Evolutionary conservation across 2,797 vertebrate species (phyloP), one percentile per base, ranked within the genome.

Genomic region (Poliocrania exsul): DNA sequence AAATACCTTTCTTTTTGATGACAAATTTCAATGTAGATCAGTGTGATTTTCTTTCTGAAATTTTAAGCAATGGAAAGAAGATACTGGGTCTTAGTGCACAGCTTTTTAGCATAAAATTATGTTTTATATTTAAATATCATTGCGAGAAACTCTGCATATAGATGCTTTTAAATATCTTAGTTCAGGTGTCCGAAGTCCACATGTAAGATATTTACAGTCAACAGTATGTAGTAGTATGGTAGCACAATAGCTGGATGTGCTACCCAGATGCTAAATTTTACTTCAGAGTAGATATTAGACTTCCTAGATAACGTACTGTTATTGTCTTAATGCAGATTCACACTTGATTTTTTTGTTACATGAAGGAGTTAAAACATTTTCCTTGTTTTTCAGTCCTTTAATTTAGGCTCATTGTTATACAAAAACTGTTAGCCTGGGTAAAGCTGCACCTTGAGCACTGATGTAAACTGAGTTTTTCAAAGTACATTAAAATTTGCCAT

Each of bases 401-500:
- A 98, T 98, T 98, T 98, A 97, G 97, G 97, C 97, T 98, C 98
- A 98, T 98, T 98, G 98, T 98, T 98, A 98, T 98, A 98, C 98
- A 98, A 98, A 98, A 98, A 98, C 97, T 98, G 99, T 99, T 98
- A 99, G 98, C 98, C 98, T 99, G 98, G 98, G 98, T 98, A 98
- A 98, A 98, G 98, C 98, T 97, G 98, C 98, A 98, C 98, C 98
- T 98, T 98, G 98, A 98, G 98, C 98, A 98, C 98, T 98, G 98
- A 98, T 99, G 98, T 98, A 99, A 99, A 99, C 99, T 99, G 98
- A 99, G 99, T 99, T 99, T 99, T 99, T 99, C 98, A 99, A 99
- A 99, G 98, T 99, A 99, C 99, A 99, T 99, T 99, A 99, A 99
- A 99, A 99, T 99, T 98, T 98, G 98, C 98, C 98, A 98, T 99